Evolutionary conservation across 2,113 vertebrate genomes (phyloP), one percentile per base, ranked within the genome.

Genomic region (Osmerus mordax): DNA sequence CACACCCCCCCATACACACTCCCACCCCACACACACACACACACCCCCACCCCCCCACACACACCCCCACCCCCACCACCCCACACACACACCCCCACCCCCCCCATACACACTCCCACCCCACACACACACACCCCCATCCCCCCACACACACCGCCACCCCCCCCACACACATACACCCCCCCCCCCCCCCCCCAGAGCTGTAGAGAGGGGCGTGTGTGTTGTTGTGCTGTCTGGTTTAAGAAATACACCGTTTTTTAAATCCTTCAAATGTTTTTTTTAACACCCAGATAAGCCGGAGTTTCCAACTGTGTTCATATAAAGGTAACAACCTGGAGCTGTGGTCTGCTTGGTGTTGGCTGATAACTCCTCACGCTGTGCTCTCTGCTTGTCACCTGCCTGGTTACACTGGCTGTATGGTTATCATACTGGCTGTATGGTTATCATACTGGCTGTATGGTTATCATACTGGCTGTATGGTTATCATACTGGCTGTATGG

Each of bases 261-360:
- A 86, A 87, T 83, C 69, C 69, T 23, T 74, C 79, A 75, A 71
- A 75, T 75, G 73, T 88, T 59, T 90, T 90, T 69, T 83, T 82
- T 78, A 84, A 84, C 83, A 78, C 72, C 78, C 85, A 92, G 90
- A 92, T 89, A 81, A 90, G 59, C 80, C 56, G 83, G 89, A 90
- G 69, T 83, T 88, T 11, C 81, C 87, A 75, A 80, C 87, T 75
- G 78, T 86, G 81, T 86, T 51, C 73, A 76, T 51, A 74, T 47
- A 47, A 47, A 91, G 90, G 91, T 92, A 91, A 91, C 59, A 16
- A 62, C 60, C 23, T 54, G 28, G 73, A 77, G 25, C 25, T 67
- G 56, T 67, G 82, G 14, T 72, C 8, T 84, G 76, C 75, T 84
- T 75, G 76, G 18, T 84, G 71, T 80, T 72, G 71, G 73, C 73